Evolutionary conservation across 2,888 invertebrate species (phyloP), one percentile per base, ranked within the genome.

Genomic region (Drosophila yooni): DNA sequence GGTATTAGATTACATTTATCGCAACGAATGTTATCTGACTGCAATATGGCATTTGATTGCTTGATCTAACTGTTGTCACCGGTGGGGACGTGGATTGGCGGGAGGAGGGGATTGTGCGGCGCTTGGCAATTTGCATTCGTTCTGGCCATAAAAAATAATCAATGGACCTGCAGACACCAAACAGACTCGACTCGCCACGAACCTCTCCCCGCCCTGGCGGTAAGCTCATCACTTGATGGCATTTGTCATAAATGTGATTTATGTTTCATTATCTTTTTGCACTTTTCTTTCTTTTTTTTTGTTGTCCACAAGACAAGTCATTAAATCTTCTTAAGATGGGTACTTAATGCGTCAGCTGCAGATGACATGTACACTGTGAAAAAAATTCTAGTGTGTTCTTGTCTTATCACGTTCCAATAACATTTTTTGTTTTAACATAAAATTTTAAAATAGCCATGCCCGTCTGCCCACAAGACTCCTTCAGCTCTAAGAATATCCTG

Each of bases 211-310:
- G 52, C 61, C 61, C 61, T 34, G 46, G 15, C 58, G 54, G 58
- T 61, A 65, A 58, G 60, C 75, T 67, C 54, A 63, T 27, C 66
- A 65, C 61, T 77, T 73, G 76, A 75, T 38, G 80, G 71, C 79
- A 84, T 84, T 80, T 84, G 74, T 84, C 85, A 83, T 83, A 81
- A 81, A 88, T 74, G 70, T 80, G 80, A 90, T 88, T 86, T 88
- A 88, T 78, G 71, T 63, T 56, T 75, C 57, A 66, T 73, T 79
- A 69, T 48, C 25, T 46, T 46, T 56, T 46, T 58, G 10, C 50
- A 25, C 15, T 36, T 25, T 36, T 36, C 2, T 46, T 8, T 33
- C 6, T 8, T 29, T 18, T 38, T 57, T 40, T 50, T 72, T 56
- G 48, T 62, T 58, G 70, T 56, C 40, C 43, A 69, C 56, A 61